Percentiles rank a stretch among this genome's conserved stretches.
These are phyloP conservation scores for Anorthoa munda DNA, from an alignment of 2,888 invertebrate genomes.

Conservation along the genomic window DNA sequence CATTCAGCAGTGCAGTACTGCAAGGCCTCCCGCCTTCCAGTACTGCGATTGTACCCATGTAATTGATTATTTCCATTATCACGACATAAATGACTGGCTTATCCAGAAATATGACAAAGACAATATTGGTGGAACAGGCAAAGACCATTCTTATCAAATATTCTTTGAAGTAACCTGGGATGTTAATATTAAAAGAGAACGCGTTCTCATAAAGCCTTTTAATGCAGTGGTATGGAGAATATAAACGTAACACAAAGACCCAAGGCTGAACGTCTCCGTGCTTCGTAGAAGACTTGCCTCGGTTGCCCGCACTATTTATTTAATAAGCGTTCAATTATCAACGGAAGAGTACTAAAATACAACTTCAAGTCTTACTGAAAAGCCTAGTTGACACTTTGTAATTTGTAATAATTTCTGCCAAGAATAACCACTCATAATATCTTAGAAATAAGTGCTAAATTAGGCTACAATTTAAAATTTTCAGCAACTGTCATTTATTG, in stretches of 20 bases:
- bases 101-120: too few relatives aligned
- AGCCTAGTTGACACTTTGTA: too few relatives aligned
- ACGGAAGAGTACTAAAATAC: neutral
- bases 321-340: constrained; percentile 25
- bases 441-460: neutral
- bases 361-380: neutral
- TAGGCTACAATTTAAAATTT: neutral
- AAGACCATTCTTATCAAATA: neutral
- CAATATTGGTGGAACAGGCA: too few relatives aligned
- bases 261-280: constrained; percentile 30
- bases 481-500: neutral
- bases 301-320: constrained; percentile 43
- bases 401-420: neutral
- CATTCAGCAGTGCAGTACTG: too few relatives aligned
- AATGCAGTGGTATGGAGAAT: neutral
- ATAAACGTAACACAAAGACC: constrained; percentile 4
- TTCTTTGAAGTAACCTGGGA: neutral
- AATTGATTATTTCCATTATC: too few relatives aligned
- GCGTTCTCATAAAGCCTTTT: neutral
- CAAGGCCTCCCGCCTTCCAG: too few relatives aligned
- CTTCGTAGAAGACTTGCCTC: constrained; percentile 21
- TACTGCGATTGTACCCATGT: too few relatives aligned
- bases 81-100: too few relatives aligned
- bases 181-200: neutral
- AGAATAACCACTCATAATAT: too few relatives aligned